Conservation (phyloP, 2,797 vertebrate species). For the Heteromormyrus szaboi region DNA sequence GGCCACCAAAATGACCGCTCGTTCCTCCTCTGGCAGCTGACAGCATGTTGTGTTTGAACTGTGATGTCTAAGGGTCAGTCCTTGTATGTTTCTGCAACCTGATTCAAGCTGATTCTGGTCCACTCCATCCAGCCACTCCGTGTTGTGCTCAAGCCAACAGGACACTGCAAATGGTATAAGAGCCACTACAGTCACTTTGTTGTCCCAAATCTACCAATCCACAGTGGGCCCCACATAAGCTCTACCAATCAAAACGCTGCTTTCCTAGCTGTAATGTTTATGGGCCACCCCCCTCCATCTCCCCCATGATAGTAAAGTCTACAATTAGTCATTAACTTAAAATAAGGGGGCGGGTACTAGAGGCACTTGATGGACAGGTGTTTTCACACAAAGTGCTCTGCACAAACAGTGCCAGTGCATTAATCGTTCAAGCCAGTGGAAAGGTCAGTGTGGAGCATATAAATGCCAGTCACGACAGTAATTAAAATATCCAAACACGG, state of each 20-base stretch:
- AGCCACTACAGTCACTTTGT: neutral
- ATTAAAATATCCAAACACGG: neutral
- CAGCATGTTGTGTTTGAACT: neutral
- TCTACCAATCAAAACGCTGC: neutral
- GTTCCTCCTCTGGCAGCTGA: no score
- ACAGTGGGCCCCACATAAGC: neutral
- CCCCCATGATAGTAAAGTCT: neutral
- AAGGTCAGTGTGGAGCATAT: neutral
- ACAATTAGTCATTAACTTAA: neutral
- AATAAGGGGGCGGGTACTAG: neutral
- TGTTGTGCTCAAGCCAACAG: neutral
- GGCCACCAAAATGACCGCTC: neutral
- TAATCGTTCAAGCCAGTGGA: neutral
- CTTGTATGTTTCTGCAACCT: neutral
- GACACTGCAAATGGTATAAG: neutral
- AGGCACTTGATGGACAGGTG: neutral
- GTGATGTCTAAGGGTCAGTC: neutral
- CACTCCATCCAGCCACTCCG: neutral
- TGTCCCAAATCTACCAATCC: neutral
- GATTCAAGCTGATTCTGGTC: neutral
- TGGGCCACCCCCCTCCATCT: neutral
- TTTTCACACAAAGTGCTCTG: neutral
- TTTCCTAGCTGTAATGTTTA: constrained; percentile 5
- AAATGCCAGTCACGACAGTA: neutral
- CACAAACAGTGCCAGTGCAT: neutral